Evolutionary conservation across 2,113 vertebrate genomes (phyloP), one percentile per base, ranked within the genome.

Genomic region (Aplodontia rufa): DNA sequence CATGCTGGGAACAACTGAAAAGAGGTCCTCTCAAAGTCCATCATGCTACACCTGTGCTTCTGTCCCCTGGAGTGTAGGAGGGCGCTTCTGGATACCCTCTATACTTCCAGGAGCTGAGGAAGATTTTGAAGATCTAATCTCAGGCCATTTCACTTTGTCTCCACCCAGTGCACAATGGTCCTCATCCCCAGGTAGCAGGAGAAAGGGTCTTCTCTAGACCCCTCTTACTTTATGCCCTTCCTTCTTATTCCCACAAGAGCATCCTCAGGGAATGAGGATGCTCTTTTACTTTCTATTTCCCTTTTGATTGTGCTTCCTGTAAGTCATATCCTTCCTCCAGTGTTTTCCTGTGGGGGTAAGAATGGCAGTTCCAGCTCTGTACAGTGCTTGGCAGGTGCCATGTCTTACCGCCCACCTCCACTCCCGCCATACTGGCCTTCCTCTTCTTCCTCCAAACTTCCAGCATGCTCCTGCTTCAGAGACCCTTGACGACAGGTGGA

Each of bases 151-250:
- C 4, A 20, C 42, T 62, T 53, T 12, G 9, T 84, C 32, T 49
- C 64, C n/a, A 26, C 32, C 53, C 40, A 42, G 7, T 35, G 11
- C 60, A 55, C 60, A n/a, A 28, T 11, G 0, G 1, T 37, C 37
- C 26, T 0, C 11, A 42, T 3, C 20, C 40, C 35, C 40, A 3
- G 47, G 51, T n/a, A 32, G 8, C 19, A 66, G 0, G 13, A 9
- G 2, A 42, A 28, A 4, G 12, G 20, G 10, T 6, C 1, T 68
- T 58, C 19, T 37, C 11, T 30, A 16, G 5, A 37, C 20, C 20
- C 13, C 69, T 28, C 11, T 30, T 32, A 17, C 28, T 7, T 11
- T 17, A 6, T 24, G 51, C 20, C 69, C n/a, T 84, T 49, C n/a
- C 49, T 60, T 5, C 68, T 49, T 60, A 37, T 91, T 60, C 62